Evolutionary conservation across 2,113 vertebrate species (phyloP), one percentile per base, ranked within the genome.

Genomic region (Actinemys pallida): DNA sequence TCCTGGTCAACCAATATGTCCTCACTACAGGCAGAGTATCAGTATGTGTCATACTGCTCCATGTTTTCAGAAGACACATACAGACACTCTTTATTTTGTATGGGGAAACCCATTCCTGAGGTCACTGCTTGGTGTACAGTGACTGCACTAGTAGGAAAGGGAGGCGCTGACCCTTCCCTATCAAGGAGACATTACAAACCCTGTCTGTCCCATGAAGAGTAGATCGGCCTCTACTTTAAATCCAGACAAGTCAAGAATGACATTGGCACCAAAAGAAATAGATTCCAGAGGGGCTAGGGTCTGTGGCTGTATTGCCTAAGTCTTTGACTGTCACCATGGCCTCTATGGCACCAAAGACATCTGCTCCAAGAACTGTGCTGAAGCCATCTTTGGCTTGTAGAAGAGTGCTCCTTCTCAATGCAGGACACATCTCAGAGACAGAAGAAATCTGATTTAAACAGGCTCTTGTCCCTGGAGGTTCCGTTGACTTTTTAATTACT

Each of bases 321-420:
- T n/a, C 62, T 65, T 65, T n/a, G 31, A 19, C 16, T 35, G 31
- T 65, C 16, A 65, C 31, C 62, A 19, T 65, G 27, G 19, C 62
- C 22, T 83, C 3, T 80, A 4, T 84, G 78, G 47, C 83, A 75
- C 83, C 10, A 4, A 6, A 78, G 45, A 35, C 24, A 82, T 54
- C 12, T 50, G 20, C 45, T 90, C 50, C 11, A 79, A 29, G 39
- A 39, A 10, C 10, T 24, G 39, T 52, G 27, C 29, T 69, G 72
- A 87, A 53, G 53, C 47, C 39, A 53, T 25, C 24, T 53, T 93
- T 8, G 7, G 2, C 47, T 65, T 85, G n/a, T 45, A 50, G 49
- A 84, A 3, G 57, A 5, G 3, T 79, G 87, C 65, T 7, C 25
- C 10, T 62, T 69, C 12, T 0, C 0, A 29, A 3, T n/a, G 16